These are phyloP conservation scores for Aphidius gifuensis DNA, from an alignment of 1,140 invertebrate species.

Conservation along the genomic window DNA sequence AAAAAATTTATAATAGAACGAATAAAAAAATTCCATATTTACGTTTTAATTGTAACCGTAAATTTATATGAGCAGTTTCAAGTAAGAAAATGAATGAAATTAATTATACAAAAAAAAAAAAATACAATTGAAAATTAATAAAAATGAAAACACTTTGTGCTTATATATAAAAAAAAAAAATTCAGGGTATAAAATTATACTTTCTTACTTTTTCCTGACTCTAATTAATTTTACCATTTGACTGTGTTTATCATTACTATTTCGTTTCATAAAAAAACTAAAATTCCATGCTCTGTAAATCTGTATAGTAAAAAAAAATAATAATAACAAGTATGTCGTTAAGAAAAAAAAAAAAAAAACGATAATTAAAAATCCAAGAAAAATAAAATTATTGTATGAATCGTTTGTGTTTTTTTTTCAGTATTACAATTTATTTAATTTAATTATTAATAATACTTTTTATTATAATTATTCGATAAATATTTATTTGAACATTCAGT, in stretches of 20 bases:
- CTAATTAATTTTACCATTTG: too few species aligned
- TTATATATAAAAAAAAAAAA: conserved; percentile 1
- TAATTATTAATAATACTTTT: too few species aligned
- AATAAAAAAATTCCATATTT: too few species aligned
- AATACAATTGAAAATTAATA: neutral
- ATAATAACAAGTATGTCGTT: conserved; percentile 18
- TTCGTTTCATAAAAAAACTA: neutral
- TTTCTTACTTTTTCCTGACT: too few species aligned
- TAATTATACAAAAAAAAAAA: neutral
- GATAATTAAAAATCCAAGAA: conserved; percentile 28
- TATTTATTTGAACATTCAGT: too few species aligned
- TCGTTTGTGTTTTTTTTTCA: conserved; percentile 18
- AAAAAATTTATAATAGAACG: too few species aligned
- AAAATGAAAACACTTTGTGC: neutral
- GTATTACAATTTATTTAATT: too few species aligned
- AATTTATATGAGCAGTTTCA: conserved; percentile 7
- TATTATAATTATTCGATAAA: too few species aligned
- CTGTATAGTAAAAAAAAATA: conserved; percentile 24
- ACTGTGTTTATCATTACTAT: too few species aligned
- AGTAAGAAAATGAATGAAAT: conserved; percentile 1
- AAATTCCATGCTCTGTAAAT: conserved; percentile 31
- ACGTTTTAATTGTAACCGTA: too few species aligned
- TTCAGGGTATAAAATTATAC: conserved; percentile 4
- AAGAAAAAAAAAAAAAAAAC: conserved; percentile 24
- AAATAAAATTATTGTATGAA: conserved; percentile 35